phyloP scores from a whole-genome alignment of 2,888 invertebrate genomes.

The Synergus laeviventris region DNA sequence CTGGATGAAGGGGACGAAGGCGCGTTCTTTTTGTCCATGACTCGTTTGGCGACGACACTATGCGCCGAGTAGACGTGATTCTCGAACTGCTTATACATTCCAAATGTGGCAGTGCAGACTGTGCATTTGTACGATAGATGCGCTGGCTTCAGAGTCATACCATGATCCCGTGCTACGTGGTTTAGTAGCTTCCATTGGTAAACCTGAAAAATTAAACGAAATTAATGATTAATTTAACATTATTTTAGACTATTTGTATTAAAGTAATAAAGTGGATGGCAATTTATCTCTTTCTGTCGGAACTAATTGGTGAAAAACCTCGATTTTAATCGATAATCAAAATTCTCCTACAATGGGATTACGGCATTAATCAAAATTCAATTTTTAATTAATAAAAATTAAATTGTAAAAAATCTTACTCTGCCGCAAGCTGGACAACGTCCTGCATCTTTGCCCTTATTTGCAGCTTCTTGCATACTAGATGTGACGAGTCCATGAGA shows the following conservation, averaged over 20 bases:
- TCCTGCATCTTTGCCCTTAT: conserved; percentile 95
- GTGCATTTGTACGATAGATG: conserved; percentile 97
- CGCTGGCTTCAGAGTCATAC: conserved; percentile 93
- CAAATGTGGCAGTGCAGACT: conserved; percentile 95
- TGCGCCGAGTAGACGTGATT: conserved; percentile 96
- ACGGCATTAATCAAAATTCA: background rate
- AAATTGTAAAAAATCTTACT: conserved; percentile 77
- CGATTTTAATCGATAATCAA: background rate
- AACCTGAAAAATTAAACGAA: conserved; percentile 79
- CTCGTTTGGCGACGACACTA: conserved; percentile 91
- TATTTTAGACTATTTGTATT: conserved; percentile 31
- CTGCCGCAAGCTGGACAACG: conserved; percentile 96
- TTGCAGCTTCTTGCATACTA: conserved; percentile 96
- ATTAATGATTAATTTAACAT: conserved; percentile 3
- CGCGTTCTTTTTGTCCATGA: conserved; percentile 86
- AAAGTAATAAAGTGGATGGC: background rate
- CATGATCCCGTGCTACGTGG: conserved; percentile 94
- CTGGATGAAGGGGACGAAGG: conserved; percentile 75
- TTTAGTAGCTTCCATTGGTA: conserved; percentile 95
- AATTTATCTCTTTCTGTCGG: background rate
- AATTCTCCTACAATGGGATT: background rate
- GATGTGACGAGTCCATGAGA: conserved; percentile 96
- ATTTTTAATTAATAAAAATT: background rate
- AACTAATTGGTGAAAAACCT: background rate
- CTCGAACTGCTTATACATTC: conserved; percentile 96